Evolutionary conservation across 2,888 invertebrate genomes (phyloP).

Genomic region (Lasioglossum pauxillum): DNA sequence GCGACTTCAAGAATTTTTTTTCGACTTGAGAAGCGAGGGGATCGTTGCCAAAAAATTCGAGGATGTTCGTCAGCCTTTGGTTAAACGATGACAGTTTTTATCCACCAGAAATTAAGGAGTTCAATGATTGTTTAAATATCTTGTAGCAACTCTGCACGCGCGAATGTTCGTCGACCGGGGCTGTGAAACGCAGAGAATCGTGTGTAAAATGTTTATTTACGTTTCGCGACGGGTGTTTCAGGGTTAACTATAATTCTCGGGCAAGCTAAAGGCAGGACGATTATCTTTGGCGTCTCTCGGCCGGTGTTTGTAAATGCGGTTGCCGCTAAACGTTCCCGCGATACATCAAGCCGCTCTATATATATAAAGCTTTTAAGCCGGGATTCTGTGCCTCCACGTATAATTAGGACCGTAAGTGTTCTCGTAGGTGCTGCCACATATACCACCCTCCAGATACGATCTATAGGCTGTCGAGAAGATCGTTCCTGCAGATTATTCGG

Average conservation of each 20-base stretch:
- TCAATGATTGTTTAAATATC: background rate
- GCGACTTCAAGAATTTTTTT: no score
- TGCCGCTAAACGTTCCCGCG: constrained; percentile 64
- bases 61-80: background rate
- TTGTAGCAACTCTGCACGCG: background rate
- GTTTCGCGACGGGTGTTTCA: background rate
- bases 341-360: constrained; percentile 75
- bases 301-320: constrained; percentile 62
- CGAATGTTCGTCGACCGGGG: background rate
- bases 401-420: constrained; percentile 71
- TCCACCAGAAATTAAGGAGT: no score
- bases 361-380: constrained; percentile 79
- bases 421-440: constrained; percentile 67
- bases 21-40: no score
- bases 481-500: constrained; percentile 62
- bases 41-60: background rate
- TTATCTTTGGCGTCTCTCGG: constrained; percentile 55
- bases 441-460: constrained; percentile 57
- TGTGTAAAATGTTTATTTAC: background rate
- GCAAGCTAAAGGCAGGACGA: constrained; percentile 54
- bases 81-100: no score
- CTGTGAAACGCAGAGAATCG: background rate
- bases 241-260: constrained; percentile 27
- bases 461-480: constrained; percentile 68
- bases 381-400: constrained; percentile 68